Base-by-base conservation (phyloP, 2,113 vertebrate genomes). In the Riparia riparia region DNA sequence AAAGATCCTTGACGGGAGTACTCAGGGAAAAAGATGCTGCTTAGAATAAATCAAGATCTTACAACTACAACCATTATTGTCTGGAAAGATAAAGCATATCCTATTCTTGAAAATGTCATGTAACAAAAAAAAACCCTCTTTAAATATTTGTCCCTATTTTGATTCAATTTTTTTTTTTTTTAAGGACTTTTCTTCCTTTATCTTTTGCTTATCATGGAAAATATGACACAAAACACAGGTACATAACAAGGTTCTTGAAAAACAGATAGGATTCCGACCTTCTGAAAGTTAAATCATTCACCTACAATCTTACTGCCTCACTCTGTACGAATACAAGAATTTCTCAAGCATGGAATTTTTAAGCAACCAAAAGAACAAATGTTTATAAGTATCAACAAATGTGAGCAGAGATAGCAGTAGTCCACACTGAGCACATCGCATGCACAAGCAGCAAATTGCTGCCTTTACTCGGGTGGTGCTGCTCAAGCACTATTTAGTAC, bases 191-290 rank as follows among this genome's bases (percentile, higher is more conserved):
- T 63, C 14, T 26, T 10, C 21, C 3, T 65, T 76, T 63, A 85
- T 37, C 17, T 51, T 65, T 77, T 65, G 21, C 4, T 3, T 21
- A 72, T 51, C 26, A 44, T 31, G 34, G 41, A 89, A 72, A 80
- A 57, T 28, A 32, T 54, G n/a, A 83, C 45, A 77, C 31, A 56
- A 82, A 76, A 32, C 45, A 68, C 2, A 57, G 6, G 37, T 19
- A 53, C 16, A 44, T 8, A 86, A 71, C 21, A 79, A 44, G 31
- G 57, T 28, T 73, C 13, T 53, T 91, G 63, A 88, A 88, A 90
- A 76, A 79, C 0, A 83, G 12, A 0, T 47, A 72, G 51, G 7
- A 32, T 71, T 45, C n/a, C 0, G 0, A 53, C 19, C 45, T 83
- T 92, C 45, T 83, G 32, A 72, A 72, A 70, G 21, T 22, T 50